These are phyloP conservation scores for Poecilia gillii DNA, from an alignment of 2,797 vertebrate genomes.

Conservation along the genomic window DNA sequence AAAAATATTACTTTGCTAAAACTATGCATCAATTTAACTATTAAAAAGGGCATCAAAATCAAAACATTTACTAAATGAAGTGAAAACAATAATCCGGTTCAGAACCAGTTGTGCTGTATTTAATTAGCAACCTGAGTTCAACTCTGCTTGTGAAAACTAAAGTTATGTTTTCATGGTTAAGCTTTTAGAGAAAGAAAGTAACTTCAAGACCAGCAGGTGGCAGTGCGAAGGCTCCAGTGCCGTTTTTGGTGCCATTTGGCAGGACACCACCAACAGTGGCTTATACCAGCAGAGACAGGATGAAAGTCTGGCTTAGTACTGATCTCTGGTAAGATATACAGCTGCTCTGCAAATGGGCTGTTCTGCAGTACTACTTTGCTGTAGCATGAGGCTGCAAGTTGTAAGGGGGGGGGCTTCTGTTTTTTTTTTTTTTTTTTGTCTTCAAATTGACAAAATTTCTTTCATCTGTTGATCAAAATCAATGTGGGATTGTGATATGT, in stretches of 20 bases:
- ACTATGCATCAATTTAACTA: background rate
- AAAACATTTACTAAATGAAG: background rate
- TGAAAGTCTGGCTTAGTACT: constrained; percentile 57
- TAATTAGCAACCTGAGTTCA: background rate
- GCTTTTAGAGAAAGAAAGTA: background rate
- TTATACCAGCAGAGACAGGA: constrained; percentile 58
- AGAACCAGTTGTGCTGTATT: background rate
- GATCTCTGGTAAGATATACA: constrained; percentile 62
- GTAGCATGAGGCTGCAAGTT: constrained; percentile 31
- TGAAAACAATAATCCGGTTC: background rate
- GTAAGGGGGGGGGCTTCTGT: background rate
- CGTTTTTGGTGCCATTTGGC: constrained; percentile 62
- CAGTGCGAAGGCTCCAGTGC: constrained; percentile 32
- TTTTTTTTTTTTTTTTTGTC: background rate
- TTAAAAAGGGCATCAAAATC: background rate
- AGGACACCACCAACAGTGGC: constrained; percentile 49
- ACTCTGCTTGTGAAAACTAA: background rate
- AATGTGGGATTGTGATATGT: constrained; percentile 40
- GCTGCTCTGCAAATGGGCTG: constrained; percentile 53
- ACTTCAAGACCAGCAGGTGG: constrained; percentile 67
- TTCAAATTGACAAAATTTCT: constrained; percentile 33
- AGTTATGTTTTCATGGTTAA: background rate
- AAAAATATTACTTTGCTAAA: background rate
- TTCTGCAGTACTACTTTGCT: constrained; percentile 38
- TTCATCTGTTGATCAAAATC: constrained; percentile 64